Percentiles rank a stretch among this genome's conserved stretches.
phyloP scores from a whole-genome alignment of 2,888 invertebrate species.

The Brachyptera risi region DNA sequence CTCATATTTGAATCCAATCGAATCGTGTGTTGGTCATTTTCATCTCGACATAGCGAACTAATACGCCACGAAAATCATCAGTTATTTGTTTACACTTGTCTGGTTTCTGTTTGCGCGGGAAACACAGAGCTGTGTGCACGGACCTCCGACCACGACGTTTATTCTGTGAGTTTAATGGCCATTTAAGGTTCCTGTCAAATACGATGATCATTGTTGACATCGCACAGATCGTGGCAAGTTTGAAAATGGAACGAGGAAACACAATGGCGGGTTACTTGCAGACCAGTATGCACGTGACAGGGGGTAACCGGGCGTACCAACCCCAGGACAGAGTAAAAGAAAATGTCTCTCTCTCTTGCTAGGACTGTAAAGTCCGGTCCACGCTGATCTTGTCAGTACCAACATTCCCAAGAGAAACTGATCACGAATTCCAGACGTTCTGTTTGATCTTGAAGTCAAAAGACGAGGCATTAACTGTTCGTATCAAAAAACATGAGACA shows the following conservation, averaged over 20 bases:
- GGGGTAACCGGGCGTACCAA: conserved; percentile 6
- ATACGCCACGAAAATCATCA: no score
- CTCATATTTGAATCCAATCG: no score
- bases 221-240: conserved; percentile 1
- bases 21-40: no score
- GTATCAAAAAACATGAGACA: not conserved
- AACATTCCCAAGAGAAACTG: conserved; percentile 1
- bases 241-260: conserved; percentile 1
- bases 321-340: not conserved
- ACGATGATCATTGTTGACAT: conserved; percentile 11
- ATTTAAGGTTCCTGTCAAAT: not conserved
- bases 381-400: conserved; percentile 1
- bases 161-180: conserved; percentile 8
- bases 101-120: not conserved
- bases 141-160: no score
- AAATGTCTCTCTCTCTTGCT: conserved; percentile 5
- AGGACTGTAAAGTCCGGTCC: not conserved
- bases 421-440: conserved; percentile 6
- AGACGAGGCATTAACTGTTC: not conserved
- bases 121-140: no score
- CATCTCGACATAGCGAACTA: no score
- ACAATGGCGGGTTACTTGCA: not conserved
- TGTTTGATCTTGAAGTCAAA: not conserved
- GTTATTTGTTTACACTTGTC: no score
- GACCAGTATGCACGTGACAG: conserved; percentile 9